Evolutionary conservation across 2,888 invertebrate genomes (phyloP).

Genomic region (Standfussiana lucernea): DNA sequence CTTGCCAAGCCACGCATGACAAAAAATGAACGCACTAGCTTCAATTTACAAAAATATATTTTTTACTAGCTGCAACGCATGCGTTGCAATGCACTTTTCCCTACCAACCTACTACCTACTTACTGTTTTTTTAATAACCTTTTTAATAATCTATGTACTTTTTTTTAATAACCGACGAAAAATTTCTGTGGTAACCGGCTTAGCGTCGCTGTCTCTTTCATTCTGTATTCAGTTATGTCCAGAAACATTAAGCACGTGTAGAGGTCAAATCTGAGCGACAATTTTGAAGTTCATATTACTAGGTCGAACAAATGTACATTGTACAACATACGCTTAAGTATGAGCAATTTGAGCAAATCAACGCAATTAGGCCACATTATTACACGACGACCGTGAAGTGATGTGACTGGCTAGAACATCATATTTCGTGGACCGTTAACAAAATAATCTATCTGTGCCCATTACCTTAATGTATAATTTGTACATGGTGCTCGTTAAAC

Average conservation of each 20-base stretch:
- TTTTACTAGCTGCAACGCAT: too few relatives aligned
- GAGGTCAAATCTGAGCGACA: slow-evolving; percentile 65
- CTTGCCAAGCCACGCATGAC: slow-evolving; percentile 55
- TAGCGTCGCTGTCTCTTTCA: too few relatives aligned
- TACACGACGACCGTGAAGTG: slow-evolving; percentile 64
- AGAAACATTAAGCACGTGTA: slow-evolving; percentile 46
- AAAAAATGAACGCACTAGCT: slow-evolving; percentile 52
- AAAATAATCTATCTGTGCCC: slow-evolving; percentile 71
- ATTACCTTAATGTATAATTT: slow-evolving; percentile 72
- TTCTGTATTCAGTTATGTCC: slow-evolving; percentile 39
- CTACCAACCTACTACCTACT: too few relatives aligned
- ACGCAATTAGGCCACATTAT: slow-evolving; percentile 84
- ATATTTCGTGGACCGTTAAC: slow-evolving; percentile 72
- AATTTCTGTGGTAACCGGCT: too few relatives aligned
- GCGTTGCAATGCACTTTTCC: too few relatives aligned
- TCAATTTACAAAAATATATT: slow-evolving; percentile 37
- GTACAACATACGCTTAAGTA: slow-evolving; percentile 72
- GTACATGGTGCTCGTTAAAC: slow-evolving; percentile 50
- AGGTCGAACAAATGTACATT: slow-evolving; percentile 78
- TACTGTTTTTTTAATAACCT: too few relatives aligned
- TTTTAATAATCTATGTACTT: too few relatives aligned
- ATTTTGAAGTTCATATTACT: slow-evolving; percentile 73
- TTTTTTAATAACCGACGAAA: too few relatives aligned
- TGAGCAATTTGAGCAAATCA: slow-evolving; percentile 87
- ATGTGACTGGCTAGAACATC: slow-evolving; percentile 66